Conservation (phyloP, 2,113 vertebrate genomes). For the Cavia porcellus region DNA sequence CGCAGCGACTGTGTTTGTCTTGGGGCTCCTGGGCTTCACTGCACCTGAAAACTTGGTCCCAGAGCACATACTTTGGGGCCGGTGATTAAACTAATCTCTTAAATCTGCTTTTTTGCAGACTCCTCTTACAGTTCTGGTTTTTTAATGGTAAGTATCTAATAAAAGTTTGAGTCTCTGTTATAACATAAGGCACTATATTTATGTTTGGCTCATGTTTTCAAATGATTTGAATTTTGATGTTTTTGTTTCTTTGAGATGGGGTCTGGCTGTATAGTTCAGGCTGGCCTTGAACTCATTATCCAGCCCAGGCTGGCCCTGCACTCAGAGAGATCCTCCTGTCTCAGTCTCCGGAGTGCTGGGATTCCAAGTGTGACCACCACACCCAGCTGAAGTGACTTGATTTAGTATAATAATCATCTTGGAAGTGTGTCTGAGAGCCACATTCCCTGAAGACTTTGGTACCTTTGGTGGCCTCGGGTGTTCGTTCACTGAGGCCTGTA, state of each 20-base stretch:
- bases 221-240: background rate
- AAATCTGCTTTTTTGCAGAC: conserved; percentile 82
- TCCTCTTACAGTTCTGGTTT: conserved; percentile 73
- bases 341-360: background rate
- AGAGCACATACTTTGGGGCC: rapidly evolving
- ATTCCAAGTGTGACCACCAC: background rate
- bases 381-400: background rate
- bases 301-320: background rate
- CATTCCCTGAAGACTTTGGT: background rate
- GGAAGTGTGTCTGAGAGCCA: background rate
- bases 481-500: background rate
- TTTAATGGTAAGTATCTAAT: conserved; percentile 83
- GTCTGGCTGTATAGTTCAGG: background rate
- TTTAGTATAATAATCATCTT: background rate
- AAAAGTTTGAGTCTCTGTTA: background rate
- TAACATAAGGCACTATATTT: background rate
- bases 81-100: conserved; percentile 59
- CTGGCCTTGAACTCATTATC: background rate
- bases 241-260: background rate
- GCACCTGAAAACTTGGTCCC: background rate
- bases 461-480: background rate
- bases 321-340: background rate
- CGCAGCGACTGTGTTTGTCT: background rate
- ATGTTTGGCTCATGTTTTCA: background rate
- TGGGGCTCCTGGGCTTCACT: background rate